Base-by-base conservation (phyloP, 2,888 invertebrate species). In the Leptopterna dolabrata region DNA sequence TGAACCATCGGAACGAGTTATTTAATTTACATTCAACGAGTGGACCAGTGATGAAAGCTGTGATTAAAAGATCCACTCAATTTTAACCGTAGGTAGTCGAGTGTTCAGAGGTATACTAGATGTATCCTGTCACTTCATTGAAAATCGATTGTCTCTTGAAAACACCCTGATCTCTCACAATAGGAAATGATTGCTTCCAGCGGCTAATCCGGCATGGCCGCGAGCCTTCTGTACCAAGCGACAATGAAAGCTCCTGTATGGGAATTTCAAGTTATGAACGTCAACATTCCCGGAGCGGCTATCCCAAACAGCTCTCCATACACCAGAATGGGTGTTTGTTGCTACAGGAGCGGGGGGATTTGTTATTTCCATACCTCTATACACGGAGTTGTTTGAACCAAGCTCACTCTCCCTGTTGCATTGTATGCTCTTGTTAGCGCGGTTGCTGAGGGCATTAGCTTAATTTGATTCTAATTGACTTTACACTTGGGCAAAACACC, bases 381-480 rank as follows among this genome's bases (percentile, higher is more conserved):
- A n/a, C 19, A 24, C 19, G 0, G 24, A 4, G 24, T 9, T 7
- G 63, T 63, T 24, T 7, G 63, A 63, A 63, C 63, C 24, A 63
- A 63, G 63, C 63, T 27, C 63, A 16, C 51, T n/a, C 51, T n/a
- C 51, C 63, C 63, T 19, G 13, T 63, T 24, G 24, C 63, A 63
- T 63, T 63, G 63, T 63, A 27, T 27, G 63, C 63, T 24, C 27
- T 63, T 63, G 63, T 63, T 63, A 63, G 63, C 63, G 11, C 24
- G 63, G 63, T 24, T 63, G 63, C 63, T 63, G 24, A 13, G 24
- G 24, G 27, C 27, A 63, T 63, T 63, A 63, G 63, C 63, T 63
- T 63, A 63, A 63, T 63, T 63, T 63, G 63, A 63, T 63, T 63
- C 63, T 63, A 63, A 63, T 63, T 63, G 63, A 63, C 63, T 63